Evolutionary conservation across 2,888 invertebrate genomes (phyloP), one percentile per base, ranked within the genome.

Genomic region (Epiblema foenella): DNA sequence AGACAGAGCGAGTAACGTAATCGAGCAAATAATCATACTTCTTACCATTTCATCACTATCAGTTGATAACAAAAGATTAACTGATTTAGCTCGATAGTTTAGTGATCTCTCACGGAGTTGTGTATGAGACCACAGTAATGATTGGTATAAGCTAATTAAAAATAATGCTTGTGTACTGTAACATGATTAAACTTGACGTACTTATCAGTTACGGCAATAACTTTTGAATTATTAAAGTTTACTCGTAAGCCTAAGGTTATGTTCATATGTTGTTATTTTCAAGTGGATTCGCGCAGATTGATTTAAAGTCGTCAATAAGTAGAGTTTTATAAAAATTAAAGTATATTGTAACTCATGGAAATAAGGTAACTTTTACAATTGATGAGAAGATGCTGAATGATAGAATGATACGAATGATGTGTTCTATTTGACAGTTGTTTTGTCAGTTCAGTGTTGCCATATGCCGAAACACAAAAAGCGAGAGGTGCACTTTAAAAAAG

Each of bases 1-100:
- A 58, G 83, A 77, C 66, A 87, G 79, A 75, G 76, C 63, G 73
- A 75, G 62, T 29, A 81, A 68, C 68, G 62, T 33, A 9, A 66
- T 18, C 37, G 15, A 51, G 58, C 9, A 64, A 59, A 68, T 72
- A 64, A 52, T 42, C 67, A 68, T 72, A 33, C 46, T 42, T 46
- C 20, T 59, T 65, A 57, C 58, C n/a, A n/a, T n/a, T n/a, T n/a
- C n/a, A n/a, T n/a, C 67, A 49, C 18, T 64, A 64, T 54, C 64
- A 54, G 20, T 56, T 62, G 68, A 71, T 71, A 56, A 62, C 49
- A 58, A 39, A 54, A 11, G 17, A n/a, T 24, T 59, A 39, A 42
- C 4, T 59, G 39, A 59, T 42, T 39, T 15, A 2, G 12, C n/a
- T 42, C 3, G 0, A 9, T 1, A 20, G 4, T n/a, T 15, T 1